phyloP scores from a whole-genome alignment of 2,888 invertebrate genomes.

The Ecliptopera silaceata region DNA sequence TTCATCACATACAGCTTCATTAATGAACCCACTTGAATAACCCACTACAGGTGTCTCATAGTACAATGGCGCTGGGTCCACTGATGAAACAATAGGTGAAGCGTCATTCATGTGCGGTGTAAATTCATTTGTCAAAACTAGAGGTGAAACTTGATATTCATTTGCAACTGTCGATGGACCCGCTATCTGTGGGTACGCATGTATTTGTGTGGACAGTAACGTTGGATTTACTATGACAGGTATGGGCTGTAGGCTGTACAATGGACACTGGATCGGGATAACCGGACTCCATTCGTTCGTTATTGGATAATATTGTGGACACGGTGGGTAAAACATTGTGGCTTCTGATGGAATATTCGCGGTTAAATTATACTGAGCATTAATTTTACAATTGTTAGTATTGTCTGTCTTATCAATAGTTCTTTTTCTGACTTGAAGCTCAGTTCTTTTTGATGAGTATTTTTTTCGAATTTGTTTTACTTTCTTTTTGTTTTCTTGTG shows the following conservation, averaged over 20 bases:
- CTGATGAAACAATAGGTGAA: conserved; percentile 4
- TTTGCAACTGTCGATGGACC: conserved; percentile 18
- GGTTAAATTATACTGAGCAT: background rate
- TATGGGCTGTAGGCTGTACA: conserved; percentile 35
- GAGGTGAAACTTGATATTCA: conserved; percentile 20
- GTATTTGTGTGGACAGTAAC: conserved; percentile 35
- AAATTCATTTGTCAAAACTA: conserved; percentile 25
- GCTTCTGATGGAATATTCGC: background rate
- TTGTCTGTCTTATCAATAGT: background rate
- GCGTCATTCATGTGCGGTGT: conserved; percentile 6
- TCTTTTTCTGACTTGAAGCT: conserved; percentile 18
- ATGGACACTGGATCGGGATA: conserved; percentile 31
- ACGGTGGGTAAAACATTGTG: conserved; percentile 21
- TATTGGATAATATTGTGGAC: conserved; percentile 36
- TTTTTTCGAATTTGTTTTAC: conserved; percentile 7
- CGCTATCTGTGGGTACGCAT: conserved; percentile 32
- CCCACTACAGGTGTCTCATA: conserved; percentile 10
- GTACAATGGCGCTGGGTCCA: conserved; percentile 6
- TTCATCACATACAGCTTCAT: conserved; percentile 7
- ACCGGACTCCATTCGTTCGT: conserved; percentile 41
- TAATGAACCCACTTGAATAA: conserved; percentile 6
- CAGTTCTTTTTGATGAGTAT: conserved; percentile 8
- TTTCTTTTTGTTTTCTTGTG: conserved; percentile 13
- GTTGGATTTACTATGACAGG: conserved; percentile 38
- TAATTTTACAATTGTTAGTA: background rate